Conservation (phyloP, 2,797 vertebrate genomes). For the Nyctibius grandis region DNA sequence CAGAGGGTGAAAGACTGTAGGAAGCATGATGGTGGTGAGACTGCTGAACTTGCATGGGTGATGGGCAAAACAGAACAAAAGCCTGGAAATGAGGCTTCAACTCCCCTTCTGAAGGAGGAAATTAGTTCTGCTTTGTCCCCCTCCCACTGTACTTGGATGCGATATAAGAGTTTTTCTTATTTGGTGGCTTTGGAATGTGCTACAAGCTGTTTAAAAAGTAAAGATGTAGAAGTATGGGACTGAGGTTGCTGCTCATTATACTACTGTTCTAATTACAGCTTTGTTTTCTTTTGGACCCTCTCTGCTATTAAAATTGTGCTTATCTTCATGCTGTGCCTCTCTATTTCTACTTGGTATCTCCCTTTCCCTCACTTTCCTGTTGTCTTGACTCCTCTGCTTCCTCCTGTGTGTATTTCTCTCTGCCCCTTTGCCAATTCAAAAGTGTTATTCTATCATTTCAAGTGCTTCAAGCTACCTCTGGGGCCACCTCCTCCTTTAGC, state of each 20-base stretch:
- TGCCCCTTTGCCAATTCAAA: neutral
- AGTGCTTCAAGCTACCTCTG: neutral
- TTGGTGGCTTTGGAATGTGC: neutral
- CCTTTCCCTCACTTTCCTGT: neutral
- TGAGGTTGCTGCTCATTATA: neutral
- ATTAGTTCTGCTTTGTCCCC: neutral
- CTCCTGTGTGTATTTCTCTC: neutral
- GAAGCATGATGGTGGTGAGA: neutral
- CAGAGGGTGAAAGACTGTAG: neutral
- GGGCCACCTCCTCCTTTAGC: conserved; percentile 19
- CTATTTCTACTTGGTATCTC: neutral
- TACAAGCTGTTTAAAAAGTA: neutral
- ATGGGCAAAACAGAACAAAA: neutral
- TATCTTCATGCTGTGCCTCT: neutral
- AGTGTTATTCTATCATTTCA: neutral
- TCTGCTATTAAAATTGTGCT: neutral
- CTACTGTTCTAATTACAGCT: neutral
- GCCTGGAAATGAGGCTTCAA: neutral
- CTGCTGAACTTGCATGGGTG: neutral
- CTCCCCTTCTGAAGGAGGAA: neutral
- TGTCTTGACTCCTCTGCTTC: neutral
- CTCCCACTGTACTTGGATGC: neutral
- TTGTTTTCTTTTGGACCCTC: neutral
- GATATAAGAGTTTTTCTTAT: neutral
- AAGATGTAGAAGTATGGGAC: neutral